Base-by-base conservation (phyloP, 2,797 vertebrate genomes). In the Furcifer pardalis region DNA sequence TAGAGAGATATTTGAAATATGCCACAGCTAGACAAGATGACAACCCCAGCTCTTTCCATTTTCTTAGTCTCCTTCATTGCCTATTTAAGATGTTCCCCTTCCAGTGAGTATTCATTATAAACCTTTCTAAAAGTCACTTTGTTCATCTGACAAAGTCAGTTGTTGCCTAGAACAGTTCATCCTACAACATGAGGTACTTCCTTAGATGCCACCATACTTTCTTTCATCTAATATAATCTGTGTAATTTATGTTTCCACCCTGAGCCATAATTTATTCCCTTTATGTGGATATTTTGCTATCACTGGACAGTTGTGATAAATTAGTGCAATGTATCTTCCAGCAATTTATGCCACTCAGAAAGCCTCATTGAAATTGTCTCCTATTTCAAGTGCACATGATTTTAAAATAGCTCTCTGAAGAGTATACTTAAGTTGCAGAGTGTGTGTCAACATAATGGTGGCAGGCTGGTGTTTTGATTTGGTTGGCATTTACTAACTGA, bases 401-500 rank as follows among this genome's bases (percentile, higher is more conserved):
- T 88, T 62, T 15, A 3, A 88, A 65, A 15, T 60, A 84, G 56
- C 0, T 21, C 77, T 37, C 83, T 1, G 21, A 78, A 81, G 80
- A 83, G 87, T 49, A 89, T 71, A 87, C 2, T 21, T 71, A 84
- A 72, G 82, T 81, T 88, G 85, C 77, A 86, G 42, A 80, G 81
- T 71, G 69, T 79, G 69, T 79, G 30, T n/a, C 90, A 84, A 72
- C 40, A 71, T 83, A 62, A 83, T 89, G 77, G 74, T n/a, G 76
- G 82, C 13, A 72, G 52, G 71, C 56, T 68, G 49, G 84, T 88
- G 83, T 78, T 91, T 92, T 68, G 84, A 77, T 75, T 84, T 85
- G 73, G 71, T 74, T 89, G 89, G 62, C 79, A 87, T 93, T 93
- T 93, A 92, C 87, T 87, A 92, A 91, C 74, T 77, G 75, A 87